phyloP scores from a whole-genome alignment of 2,797 vertebrate species.

The Pteropus rufus region DNA sequence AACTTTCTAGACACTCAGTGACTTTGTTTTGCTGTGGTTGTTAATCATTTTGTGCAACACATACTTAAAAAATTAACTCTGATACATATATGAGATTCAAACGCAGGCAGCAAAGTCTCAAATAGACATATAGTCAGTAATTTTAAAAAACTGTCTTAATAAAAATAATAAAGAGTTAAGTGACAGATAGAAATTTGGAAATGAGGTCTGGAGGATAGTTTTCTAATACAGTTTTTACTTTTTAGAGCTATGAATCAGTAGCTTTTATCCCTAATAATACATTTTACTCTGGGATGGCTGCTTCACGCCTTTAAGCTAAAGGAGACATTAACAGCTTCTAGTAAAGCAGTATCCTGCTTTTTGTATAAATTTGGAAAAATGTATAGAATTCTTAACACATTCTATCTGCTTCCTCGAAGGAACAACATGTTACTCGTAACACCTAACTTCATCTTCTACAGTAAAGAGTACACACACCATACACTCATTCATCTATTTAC shows the following conservation, averaged over 20 bases:
- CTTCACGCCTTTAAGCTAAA: neutral
- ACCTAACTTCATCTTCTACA: neutral
- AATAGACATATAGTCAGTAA: neutral
- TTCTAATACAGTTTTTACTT: neutral
- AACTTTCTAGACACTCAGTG: neutral
- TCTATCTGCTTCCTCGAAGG: neutral
- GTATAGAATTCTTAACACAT: neutral
- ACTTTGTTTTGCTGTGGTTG: neutral
- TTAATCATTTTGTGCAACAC: neutral
- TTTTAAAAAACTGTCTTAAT: neutral
- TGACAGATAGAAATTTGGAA: neutral
- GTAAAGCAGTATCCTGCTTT: neutral
- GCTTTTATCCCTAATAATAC: neutral
- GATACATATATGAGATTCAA: neutral
- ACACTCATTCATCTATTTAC: neutral
- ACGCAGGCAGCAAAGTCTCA: neutral
- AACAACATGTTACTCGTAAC: neutral
- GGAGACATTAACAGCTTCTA: neutral
- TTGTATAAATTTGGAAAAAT: neutral
- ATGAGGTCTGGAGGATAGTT: neutral
- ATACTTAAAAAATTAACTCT: neutral
- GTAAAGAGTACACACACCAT: neutral
- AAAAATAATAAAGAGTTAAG: neutral
- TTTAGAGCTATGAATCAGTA: neutral
- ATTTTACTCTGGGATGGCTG: neutral